Conservation (phyloP, 2,797 vertebrate species). For the Poecile montanus region DNA sequence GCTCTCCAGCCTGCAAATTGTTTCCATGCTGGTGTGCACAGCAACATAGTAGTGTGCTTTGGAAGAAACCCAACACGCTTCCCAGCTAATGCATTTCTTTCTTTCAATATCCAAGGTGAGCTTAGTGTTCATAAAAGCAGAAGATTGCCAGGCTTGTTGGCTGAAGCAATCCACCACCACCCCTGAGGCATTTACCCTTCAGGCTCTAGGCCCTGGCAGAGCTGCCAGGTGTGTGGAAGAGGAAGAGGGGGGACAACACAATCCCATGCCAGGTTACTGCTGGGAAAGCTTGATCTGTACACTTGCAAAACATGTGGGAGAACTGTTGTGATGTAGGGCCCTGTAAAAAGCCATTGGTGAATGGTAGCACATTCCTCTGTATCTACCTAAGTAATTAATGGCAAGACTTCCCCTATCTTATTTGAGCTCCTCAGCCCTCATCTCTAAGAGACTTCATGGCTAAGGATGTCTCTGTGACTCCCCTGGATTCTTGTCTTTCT, state of each 20-base stretch:
- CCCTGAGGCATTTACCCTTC: not conserved
- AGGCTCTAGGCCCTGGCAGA: not conserved
- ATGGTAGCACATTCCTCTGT: not conserved
- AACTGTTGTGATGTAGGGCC: not conserved
- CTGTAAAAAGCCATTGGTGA: not conserved
- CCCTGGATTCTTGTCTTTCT: not conserved
- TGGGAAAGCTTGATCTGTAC: not conserved
- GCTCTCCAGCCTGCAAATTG: slow-evolving; percentile 16
- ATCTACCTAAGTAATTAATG: not conserved
- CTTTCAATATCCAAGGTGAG: slow-evolving; percentile 40
- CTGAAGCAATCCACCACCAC: not conserved
- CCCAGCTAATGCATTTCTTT: slow-evolving; percentile 5
- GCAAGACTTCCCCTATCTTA: not conserved
- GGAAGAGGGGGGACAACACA: not conserved
- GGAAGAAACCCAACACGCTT: not conserved
- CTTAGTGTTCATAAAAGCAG: not conserved
- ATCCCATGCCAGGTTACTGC: rapidly evolving
- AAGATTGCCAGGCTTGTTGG: not conserved
- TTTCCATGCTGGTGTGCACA: slow-evolving; percentile 11
- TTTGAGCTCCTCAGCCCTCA: not conserved
- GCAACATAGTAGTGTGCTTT: not conserved
- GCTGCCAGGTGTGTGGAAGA: not conserved
- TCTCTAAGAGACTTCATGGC: not conserved
- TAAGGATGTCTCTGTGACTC: not conserved
- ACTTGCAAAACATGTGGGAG: not conserved